Evolutionary conservation across 2,113 vertebrate genomes (phyloP), one percentile per base, ranked within the genome.

Genomic region (Brachyistius frenatus): DNA sequence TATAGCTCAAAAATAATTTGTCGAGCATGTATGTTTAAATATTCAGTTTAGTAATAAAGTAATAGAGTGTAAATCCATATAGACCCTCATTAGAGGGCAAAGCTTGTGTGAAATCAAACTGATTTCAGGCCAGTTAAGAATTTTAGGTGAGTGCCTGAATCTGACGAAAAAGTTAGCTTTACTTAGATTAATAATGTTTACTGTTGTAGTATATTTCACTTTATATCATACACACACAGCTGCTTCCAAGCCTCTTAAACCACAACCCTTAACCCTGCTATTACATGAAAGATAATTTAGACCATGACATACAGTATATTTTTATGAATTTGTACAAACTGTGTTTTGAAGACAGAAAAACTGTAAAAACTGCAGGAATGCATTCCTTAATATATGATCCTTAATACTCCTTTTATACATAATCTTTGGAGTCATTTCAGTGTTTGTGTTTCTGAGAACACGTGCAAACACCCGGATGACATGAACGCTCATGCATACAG

Each of bases 401-500:
- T 67, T 49, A 37, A 67, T 69, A 69, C 15, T 75, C 50, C 62
- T 46, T 53, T 46, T 49, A 73, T 11, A 73, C 68, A 75, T 23
- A 23, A 76, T 86, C 39, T 54, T 80, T 36, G 1, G 4, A 80
- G 71, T 73, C 41, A 37, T 62, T 79, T 62, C 41, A 71, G 53
- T 52, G 73, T 65, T 81, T 74, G 50, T 66, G 63, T 88, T 71
- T 60, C 23, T 53, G 55, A 72, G 56, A 64, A 79, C 77, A 86
- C 78, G 68, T 78, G 74, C 80, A 80, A 89, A 84, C 81, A 81
- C 63, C 77, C 77, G 73, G 75, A 81, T 44, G 61, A 53, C 70
- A 77, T 32, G 30, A 49, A 67, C 16, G 2, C 56, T 14, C 62
- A 74, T 3, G 2, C 9, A 56, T 14, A 44, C 56, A 70, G 57